A percentile compares a stretch with the other conserved stretches of the same genome.
These are phyloP conservation scores for Ptychodera flava DNA, from an alignment of 35 echinoderm and acorn worm species.

Conservation along the genomic window DNA sequence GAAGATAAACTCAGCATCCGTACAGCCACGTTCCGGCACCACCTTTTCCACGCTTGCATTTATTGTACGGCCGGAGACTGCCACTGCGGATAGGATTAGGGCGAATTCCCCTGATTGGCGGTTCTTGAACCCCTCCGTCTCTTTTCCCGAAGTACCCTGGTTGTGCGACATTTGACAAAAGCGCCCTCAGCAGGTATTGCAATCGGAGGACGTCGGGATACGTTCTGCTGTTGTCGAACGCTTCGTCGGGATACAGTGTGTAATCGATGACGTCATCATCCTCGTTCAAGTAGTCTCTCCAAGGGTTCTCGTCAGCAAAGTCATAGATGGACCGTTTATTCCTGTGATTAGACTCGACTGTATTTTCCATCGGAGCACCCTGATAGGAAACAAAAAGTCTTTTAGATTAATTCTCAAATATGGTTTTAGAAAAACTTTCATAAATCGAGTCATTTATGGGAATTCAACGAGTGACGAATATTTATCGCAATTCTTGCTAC, in stretches of 20 bases:
- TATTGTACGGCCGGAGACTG: not conserved
- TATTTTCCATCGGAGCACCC: not conserved
- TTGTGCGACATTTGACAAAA: not conserved
- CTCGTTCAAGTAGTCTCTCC: not conserved
- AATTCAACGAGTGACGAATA: too few species aligned
- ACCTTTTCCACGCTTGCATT: not conserved
- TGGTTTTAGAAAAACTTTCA: too few species aligned
- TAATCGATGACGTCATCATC: not conserved
- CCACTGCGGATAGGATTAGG: too few species aligned
- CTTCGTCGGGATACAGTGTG: not conserved
- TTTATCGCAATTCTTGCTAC: too few species aligned
- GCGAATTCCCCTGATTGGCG: too few species aligned
- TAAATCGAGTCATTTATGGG: too few species aligned
- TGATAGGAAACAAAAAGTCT: too few species aligned
- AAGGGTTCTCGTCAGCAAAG: not conserved
- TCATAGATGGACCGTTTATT: not conserved
- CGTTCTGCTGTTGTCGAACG: too few species aligned
- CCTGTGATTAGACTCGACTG: not conserved
- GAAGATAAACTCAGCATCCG: not conserved
- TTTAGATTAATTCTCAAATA: too few species aligned
- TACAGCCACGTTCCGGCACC: not conserved
- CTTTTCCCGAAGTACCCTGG: not conserved
- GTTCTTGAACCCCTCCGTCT: not conserved
- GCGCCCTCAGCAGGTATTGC: not conserved
- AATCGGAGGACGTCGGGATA: not conserved